Conservation (phyloP, 2,797 vertebrate species). For the Parauchenoglanis ngamensis region DNA sequence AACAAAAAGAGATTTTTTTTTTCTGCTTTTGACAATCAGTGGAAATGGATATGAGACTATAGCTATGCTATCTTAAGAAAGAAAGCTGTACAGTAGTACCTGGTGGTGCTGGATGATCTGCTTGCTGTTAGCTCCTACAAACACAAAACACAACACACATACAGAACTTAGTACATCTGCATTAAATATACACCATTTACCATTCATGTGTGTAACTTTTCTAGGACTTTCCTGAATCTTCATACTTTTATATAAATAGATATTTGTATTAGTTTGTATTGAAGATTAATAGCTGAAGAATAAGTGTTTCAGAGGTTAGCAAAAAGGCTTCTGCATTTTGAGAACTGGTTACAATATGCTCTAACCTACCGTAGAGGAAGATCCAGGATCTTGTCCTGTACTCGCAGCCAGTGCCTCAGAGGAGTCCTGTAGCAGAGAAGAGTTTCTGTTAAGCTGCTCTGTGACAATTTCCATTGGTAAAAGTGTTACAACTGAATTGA, state of each 20-base stretch:
- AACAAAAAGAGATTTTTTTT: conserved; percentile 10
- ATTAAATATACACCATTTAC: not conserved
- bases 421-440: conserved; percentile 22
- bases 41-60: not conserved
- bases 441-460: conserved; percentile 5
- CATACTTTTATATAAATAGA: not conserved
- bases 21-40: not conserved
- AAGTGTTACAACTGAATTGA: not conserved
- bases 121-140: conserved; percentile 38
- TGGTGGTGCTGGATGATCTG: conserved; percentile 14
- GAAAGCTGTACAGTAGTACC: conserved; percentile 36
- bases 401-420: not conserved
- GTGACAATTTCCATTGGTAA: not conserved
- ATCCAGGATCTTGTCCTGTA: not conserved
- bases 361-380: conserved; percentile 12
- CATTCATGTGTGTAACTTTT: not conserved
- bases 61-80: not conserved
- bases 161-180: not conserved
- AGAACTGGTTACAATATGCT: not conserved
- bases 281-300: not conserved
- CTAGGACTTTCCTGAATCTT: too few species aligned
- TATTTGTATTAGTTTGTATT: not conserved
- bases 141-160: conserved; percentile 1
- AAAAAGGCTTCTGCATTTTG: not conserved
- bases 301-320: too few species aligned